Conservation (phyloP, 2,113 vertebrate genomes). For the Thalassoma bifasciatum region DNA sequence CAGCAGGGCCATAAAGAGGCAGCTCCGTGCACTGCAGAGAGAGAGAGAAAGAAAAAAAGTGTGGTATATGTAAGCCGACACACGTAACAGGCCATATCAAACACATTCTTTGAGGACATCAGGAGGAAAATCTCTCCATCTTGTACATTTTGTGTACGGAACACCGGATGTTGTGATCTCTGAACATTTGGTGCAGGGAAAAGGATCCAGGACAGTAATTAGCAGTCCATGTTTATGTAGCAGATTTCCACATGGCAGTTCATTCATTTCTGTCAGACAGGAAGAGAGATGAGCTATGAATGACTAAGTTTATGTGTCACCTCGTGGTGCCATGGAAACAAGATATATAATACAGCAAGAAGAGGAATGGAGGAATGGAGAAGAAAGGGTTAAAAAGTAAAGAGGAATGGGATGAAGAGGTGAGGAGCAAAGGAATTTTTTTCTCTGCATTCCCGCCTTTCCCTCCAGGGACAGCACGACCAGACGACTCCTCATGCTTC, state of each 20-base stretch:
- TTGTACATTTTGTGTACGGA: slow-evolving; percentile 18
- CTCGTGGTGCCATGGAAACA: slow-evolving; percentile 17
- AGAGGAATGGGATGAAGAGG: slow-evolving; percentile 6
- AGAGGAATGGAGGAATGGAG: slow-evolving; percentile 1
- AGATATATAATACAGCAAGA: slow-evolving; percentile 32
- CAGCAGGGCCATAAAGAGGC: slow-evolving; percentile 22
- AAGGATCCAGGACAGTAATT: not conserved
- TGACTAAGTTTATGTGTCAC: slow-evolving; percentile 12
- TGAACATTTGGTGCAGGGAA: not conserved
- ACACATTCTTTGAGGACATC: not conserved
- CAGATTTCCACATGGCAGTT: not conserved
- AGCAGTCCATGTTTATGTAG: not conserved
- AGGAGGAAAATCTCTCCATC: slow-evolving; percentile 4
- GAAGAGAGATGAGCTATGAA: slow-evolving; percentile 22
- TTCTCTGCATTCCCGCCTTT: slow-evolving; percentile 46
- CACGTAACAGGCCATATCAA: not conserved
- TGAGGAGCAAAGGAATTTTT: slow-evolving; percentile 41
- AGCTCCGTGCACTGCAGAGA: not conserved
- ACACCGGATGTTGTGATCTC: not conserved
- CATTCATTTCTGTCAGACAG: not conserved
- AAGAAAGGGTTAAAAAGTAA: not conserved
- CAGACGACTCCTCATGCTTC: slow-evolving; percentile 43
- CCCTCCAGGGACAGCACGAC: slow-evolving; percentile 37
- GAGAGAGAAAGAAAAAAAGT: not conserved
- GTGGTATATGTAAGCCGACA: too few species aligned